Conservation (phyloP, 2,797 vertebrate species). For the Galaxias olidus region DNA sequence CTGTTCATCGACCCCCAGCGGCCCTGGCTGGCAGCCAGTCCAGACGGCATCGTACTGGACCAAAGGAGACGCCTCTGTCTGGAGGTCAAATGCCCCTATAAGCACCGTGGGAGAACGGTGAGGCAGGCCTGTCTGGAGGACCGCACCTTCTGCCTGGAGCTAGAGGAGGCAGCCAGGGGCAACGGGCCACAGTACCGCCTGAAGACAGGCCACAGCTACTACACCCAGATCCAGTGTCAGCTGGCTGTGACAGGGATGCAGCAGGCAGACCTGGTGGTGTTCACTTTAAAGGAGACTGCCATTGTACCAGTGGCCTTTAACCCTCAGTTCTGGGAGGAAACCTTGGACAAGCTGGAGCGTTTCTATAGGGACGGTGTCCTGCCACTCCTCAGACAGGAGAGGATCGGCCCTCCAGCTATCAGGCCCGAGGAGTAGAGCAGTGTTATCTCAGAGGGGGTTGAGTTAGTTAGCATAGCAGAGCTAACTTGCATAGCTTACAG, state of each 20-base stretch:
- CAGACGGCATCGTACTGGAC: constrained; percentile 78
- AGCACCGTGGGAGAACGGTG: constrained; percentile 72
- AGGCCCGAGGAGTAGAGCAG: constrained; percentile 60
- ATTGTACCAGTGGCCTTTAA: constrained; percentile 76
- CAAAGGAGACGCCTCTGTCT: constrained; percentile 59
- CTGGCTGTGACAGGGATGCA: constrained; percentile 68
- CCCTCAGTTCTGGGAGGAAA: constrained; percentile 68
- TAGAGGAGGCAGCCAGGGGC: constrained; percentile 13
- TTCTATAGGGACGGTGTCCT: constrained; percentile 75
- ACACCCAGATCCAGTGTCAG: constrained; percentile 83
- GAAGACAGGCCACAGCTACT: constrained; percentile 77
- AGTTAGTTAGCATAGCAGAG: constrained; percentile 13
- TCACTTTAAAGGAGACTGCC: constrained; percentile 71
- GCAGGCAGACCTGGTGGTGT: constrained; percentile 73
- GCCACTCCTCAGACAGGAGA: constrained; percentile 54
- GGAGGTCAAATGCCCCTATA: constrained; percentile 86
- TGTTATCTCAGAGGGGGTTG: neutral
- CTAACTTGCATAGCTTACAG: no score
- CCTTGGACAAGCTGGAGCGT: constrained; percentile 68
- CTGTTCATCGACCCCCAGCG: constrained; percentile 73
- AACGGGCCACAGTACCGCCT: constrained; percentile 57
- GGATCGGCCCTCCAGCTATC: neutral
- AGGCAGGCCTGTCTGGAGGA: constrained; percentile 75
- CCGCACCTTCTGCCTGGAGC: constrained; percentile 74
- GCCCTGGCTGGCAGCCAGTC: constrained; percentile 81